Base-by-base conservation (phyloP, 2,888 invertebrate species). In the Acanthoscelides obtectus region DNA sequence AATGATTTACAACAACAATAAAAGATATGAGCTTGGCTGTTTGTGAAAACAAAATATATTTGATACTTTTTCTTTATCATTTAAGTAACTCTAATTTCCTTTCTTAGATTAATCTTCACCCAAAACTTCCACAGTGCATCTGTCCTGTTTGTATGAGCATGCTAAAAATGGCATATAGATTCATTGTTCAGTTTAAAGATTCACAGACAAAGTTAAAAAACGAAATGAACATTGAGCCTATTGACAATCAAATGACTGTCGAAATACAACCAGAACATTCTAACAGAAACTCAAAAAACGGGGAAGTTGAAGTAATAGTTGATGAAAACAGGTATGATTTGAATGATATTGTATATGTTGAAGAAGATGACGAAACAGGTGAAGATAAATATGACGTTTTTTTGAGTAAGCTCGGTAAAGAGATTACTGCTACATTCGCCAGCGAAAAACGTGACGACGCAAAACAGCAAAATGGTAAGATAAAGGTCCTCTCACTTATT, bases 331-430 rank as follows among this genome's bases (percentile, higher is more conserved):
- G 74, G 72, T 80, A 75, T 70, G 76, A 78, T 73, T 75, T 81
- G 22, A 78, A 77, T 27, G 78, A 81, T 67, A 68, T 81, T 22
- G 27, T 81, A 21, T 45, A 12, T 45, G 73, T 81, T 69, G 74
- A 81, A 45, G 80, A 81, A 76, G 74, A 77, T 12, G 72, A 72
- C 12, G 72, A 73, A 20, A 69, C 69, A 12, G 73, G 78, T 21
- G 21, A 71, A 19, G 64, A 66, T 0, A 75, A 73, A 66, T 81
- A 72, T 70, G 75, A 75, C 8, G 78, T 79, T 0, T 81, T 81
- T 72, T 76, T 81, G 22, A 77, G 76, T 22, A 81, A 81, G 72
- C 72, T 81, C n/a, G 81, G 80, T 2, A 75, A 74, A 3, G 80
- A 79, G 74, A 72, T 81, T 12, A 75, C 78, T 22, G 81, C 81